Evolutionary conservation across 1,140 invertebrate genomes (phyloP).

Genomic region (Plectus sambesii): DNA sequence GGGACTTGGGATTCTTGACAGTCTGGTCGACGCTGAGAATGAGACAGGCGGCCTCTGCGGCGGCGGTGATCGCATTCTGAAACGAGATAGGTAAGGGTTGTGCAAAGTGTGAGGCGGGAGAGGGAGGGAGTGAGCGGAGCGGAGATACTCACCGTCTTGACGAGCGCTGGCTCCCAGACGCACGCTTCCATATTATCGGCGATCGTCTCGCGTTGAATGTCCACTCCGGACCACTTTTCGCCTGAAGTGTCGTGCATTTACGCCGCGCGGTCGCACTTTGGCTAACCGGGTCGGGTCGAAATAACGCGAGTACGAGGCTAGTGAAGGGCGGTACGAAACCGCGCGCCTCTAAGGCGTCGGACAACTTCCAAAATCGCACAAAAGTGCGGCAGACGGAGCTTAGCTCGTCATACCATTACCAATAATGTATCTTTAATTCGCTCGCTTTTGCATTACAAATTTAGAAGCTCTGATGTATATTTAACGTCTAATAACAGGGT

Average conservation of each 20-base stretch:
- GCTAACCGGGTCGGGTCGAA: too few species aligned
- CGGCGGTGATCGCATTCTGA: constrained; percentile 80
- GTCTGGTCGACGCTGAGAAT: constrained; percentile 96
- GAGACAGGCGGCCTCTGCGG: constrained; percentile 84
- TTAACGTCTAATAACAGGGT: too few species aligned
- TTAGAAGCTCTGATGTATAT: too few species aligned
- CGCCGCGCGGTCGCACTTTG: too few species aligned
- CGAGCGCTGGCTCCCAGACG: constrained; percentile 92
- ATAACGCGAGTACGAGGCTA: too few species aligned
- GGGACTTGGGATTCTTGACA: constrained; percentile 52
- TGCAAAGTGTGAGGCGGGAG: constrained; percentile 3
- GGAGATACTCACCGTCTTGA: constrained; percentile 60
- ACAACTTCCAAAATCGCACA: too few species aligned
- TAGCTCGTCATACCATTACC: too few species aligned
- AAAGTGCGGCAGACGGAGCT: too few species aligned
- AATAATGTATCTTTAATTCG: too few species aligned
- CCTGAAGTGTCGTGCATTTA: constrained; percentile 46
- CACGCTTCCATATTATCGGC: constrained; percentile 81
- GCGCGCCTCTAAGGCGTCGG: too few species aligned
- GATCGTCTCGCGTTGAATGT: constrained; percentile 75
- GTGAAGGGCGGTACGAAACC: too few species aligned
- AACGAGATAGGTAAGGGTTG: constrained; percentile 5
- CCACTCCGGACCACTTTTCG: constrained; percentile 84
- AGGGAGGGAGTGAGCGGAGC: constrained; percentile 9
- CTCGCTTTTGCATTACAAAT: too few species aligned